Conservation (phyloP, 2,888 invertebrate genomes). For the Sicus ferrugineus region DNA sequence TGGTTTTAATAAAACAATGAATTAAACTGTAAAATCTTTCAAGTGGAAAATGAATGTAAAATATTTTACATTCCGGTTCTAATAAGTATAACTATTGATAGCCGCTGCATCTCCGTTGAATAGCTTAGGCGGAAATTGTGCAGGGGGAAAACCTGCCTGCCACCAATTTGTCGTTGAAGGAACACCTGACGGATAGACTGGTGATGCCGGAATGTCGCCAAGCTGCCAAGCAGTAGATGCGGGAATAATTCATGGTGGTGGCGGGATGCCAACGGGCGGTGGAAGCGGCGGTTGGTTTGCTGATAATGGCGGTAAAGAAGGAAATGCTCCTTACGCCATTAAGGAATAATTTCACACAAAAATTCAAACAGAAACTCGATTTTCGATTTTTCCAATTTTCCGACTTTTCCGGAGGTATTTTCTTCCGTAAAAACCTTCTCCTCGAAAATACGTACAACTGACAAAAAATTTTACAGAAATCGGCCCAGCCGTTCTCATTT, state of each 20-base stretch:
- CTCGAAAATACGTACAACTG: too few species aligned
- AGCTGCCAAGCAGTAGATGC: slow-evolving; percentile 65
- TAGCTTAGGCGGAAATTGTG: slow-evolving; percentile 78
- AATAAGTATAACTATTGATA: slow-evolving; percentile 58
- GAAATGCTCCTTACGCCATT: slow-evolving; percentile 67
- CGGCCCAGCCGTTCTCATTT: too few species aligned
- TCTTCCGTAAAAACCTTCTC: too few species aligned
- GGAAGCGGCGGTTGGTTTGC: slow-evolving; percentile 69
- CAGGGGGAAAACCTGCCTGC: slow-evolving; percentile 75
- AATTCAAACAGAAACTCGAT: too few species aligned
- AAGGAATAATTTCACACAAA: too few species aligned
- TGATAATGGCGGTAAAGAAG: slow-evolving; percentile 68
- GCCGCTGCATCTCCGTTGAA: slow-evolving; percentile 54
- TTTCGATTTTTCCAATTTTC: too few species aligned
- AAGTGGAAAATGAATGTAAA: too few species aligned
- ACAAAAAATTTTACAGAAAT: too few species aligned
- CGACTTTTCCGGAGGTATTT: too few species aligned
- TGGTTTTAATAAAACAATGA: too few species aligned
- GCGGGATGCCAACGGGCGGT: slow-evolving; percentile 70
- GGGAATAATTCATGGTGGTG: slow-evolving; percentile 74
- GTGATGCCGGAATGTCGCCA: slow-evolving; percentile 66
- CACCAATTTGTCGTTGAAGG: slow-evolving; percentile 71
- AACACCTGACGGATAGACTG: slow-evolving; percentile 79
- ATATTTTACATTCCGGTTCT: too few species aligned
- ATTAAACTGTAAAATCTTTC: too few species aligned